Percentiles rank a stretch among this genome's conserved stretches.
These are phyloP conservation scores for Thalassaphorura encarpata DNA, from an alignment of 1,140 invertebrate genomes.

Conservation along the genomic window DNA sequence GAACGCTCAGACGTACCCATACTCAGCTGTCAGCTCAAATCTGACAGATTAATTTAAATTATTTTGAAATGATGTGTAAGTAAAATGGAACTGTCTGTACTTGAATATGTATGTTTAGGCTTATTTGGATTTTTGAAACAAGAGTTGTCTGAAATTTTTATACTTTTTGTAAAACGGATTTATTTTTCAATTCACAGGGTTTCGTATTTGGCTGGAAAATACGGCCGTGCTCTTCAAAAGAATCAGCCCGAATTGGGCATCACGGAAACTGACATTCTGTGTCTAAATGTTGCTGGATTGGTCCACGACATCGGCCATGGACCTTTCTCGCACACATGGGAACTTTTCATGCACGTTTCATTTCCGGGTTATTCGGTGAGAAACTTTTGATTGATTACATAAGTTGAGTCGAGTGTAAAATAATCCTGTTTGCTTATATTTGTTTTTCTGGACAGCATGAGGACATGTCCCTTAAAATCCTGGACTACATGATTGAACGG, in stretches of 20 bases:
- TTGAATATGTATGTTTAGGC: too few species aligned
- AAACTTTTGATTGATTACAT: not conserved
- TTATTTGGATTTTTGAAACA: too few species aligned
- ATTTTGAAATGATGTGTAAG: too few species aligned
- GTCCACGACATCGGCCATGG: conserved; percentile 61
- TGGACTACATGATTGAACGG: conserved; percentile 41
- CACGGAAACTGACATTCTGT: conserved; percentile 40
- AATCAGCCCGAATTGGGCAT: conserved; percentile 43
- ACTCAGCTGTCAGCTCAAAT: too few species aligned
- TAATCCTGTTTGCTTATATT: not conserved
- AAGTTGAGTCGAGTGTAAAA: not conserved
- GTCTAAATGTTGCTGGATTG: conserved; percentile 52
- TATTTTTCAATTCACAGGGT: too few species aligned
- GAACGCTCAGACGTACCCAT: too few species aligned
- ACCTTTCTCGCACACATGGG: conserved; percentile 55
- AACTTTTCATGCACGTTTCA: conserved; percentile 37
- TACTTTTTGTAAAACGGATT: too few species aligned
- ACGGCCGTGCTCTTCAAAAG: conserved; percentile 35
- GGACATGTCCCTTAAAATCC: conserved; percentile 39
- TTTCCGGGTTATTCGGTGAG: conserved; percentile 10
- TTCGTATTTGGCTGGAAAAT: conserved; percentile 35
- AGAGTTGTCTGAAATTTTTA: too few species aligned
- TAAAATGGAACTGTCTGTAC: too few species aligned
- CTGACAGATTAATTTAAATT: too few species aligned
- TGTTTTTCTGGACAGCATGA: conserved; percentile 42